phyloP scores from a whole-genome alignment of 2,113 vertebrate genomes.

The Peucedramus taeniatus region DNA sequence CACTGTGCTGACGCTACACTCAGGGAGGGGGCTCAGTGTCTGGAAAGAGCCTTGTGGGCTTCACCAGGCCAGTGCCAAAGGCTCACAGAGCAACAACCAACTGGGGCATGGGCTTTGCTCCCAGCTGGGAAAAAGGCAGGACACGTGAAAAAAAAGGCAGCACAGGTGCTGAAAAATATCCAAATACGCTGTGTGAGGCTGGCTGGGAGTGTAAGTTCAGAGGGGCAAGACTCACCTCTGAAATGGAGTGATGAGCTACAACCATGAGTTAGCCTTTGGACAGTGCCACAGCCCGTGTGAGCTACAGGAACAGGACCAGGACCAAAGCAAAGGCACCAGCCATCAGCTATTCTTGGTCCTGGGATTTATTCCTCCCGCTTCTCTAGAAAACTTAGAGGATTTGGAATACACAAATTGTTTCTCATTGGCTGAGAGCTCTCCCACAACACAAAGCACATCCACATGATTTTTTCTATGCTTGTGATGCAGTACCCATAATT shows the following conservation, averaged over 20 bases:
- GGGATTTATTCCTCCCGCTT: neutral
- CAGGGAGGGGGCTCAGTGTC: neutral
- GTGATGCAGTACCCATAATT: neutral
- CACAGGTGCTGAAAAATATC: neutral
- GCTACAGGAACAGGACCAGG: too few relatives aligned
- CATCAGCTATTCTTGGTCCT: neutral
- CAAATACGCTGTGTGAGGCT: fast-evolving
- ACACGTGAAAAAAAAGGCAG: neutral
- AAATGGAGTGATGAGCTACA: neutral
- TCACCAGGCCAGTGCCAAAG: neutral
- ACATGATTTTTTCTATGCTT: neutral
- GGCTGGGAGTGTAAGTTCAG: neutral
- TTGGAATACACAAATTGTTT: neutral
- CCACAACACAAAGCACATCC: neutral
- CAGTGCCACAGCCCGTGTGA: neutral
- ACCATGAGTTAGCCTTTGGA: neutral
- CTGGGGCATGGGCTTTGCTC: neutral
- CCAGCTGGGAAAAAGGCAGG: neutral
- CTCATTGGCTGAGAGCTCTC: neutral
- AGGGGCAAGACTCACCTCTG: neutral
- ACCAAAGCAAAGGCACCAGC: neutral
- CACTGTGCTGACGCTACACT: neutral
- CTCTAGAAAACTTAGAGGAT: neutral
- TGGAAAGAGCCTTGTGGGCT: neutral
- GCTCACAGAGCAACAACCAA: fast-evolving